Percentiles rank a stretch among this genome's conserved stretches.
Evolutionary conservation across 2,797 vertebrate genomes (phyloP).

Genomic region (Oreonectes daqikongensis): DNA sequence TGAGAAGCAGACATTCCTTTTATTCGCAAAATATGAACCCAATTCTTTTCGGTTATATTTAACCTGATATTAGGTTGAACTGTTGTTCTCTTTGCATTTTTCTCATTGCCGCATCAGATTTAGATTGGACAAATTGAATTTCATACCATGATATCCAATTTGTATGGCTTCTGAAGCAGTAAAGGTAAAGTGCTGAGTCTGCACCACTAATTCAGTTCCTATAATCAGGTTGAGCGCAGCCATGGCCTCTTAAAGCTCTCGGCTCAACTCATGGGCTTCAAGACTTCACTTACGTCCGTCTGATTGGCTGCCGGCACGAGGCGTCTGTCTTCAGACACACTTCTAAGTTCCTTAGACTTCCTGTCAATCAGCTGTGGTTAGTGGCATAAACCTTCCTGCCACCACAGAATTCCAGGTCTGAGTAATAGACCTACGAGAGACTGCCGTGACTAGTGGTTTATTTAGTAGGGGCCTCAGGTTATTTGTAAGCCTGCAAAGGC

Average conservation of each 20-base stretch:
- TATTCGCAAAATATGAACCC: neutral
- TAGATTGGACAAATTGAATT: neutral
- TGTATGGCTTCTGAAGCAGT: neutral
- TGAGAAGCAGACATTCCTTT: neutral
- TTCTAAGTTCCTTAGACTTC: neutral
- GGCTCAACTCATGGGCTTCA: constrained; percentile 1
- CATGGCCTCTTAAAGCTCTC: constrained; percentile 7
- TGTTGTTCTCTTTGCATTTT: neutral
- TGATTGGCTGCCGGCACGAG: constrained; percentile 2
- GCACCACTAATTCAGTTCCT: constrained; percentile 15
- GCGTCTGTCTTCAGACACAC: constrained; percentile 12
- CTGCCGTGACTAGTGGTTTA: constrained; percentile 28
- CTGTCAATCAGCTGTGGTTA: constrained; percentile 5
- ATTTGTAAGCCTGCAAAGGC: constrained; percentile 19
- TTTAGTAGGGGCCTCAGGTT: constrained; percentile 30
- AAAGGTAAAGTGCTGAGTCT: constrained; percentile 10
- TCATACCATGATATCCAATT: neutral
- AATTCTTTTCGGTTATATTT: neutral
- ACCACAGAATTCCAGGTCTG: constrained; percentile 8
- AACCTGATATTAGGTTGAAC: neutral
- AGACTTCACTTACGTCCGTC: neutral
- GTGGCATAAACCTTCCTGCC: constrained; percentile 16
- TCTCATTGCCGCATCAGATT: neutral
- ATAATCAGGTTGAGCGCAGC: neutral
- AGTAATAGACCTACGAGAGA: constrained; percentile 36